Base-by-base conservation (phyloP, 2,888 invertebrate genomes). In the Norana najaformis region DNA sequence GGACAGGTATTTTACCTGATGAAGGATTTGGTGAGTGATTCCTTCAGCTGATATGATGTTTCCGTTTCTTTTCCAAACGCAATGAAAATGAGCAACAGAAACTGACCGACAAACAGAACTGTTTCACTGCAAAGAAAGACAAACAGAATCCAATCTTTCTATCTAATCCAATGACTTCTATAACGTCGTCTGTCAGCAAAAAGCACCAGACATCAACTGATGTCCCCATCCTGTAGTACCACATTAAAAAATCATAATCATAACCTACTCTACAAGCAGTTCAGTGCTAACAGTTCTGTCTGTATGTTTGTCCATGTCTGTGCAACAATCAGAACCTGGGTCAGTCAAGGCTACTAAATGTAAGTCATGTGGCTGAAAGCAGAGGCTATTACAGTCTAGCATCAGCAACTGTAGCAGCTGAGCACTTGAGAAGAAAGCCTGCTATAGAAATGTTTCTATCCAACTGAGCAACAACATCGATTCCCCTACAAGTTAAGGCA, bases 21-120 rank as follows among this genome's bases (percentile, higher is more conserved):
- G 53, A 94, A 93, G 3, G 90, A 90, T 20, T 92, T 92, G 83
- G 92, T 93, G 23, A 94, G 88, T 1, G 93, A 92, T 18, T 91
- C 89, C 91, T 94, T 94, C n/a, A 94, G 92, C 88, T 92, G 91
- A 90, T 91, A 93, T 3, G 92, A 91, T 35, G 92, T 91, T 14
- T 91, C 90, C 11, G 91, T 89, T 88, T 93, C 92, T 91, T 94
- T 94, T 18, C 94, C 93, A 92, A 93, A 94, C 0, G 94, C 94
- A 91, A 94, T 94, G 34, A 94, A 91, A 47, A 93, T 90, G 47
- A 94, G 91, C 34, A 94, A 90, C 18, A 93, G 41, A 69, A 94
- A 92, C 91, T 93, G 92, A 16, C 93, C 38, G 5, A 91, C 88
- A 39, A 93, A 92, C 88, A 90, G 85, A 35, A 91, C 83, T 34